Evolutionary conservation across 2,888 invertebrate genomes (phyloP), one percentile per base, ranked within the genome.

Genomic region (Invenusta paracnida): DNA sequence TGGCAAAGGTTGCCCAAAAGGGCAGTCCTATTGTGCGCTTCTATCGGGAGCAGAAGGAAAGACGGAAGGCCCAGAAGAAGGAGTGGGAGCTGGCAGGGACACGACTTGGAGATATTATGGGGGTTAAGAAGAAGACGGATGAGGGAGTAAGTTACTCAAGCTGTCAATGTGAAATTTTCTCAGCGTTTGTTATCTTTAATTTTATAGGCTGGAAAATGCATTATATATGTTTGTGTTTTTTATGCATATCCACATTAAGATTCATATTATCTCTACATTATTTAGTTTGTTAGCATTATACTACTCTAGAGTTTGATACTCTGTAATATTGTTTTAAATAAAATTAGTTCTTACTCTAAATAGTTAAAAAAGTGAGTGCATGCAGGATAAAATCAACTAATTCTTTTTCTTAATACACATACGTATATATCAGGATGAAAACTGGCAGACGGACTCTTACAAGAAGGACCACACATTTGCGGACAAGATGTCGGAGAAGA

Each of bases 21-120:
- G 99, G 98, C 0, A 90, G 90, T 87, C 94, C 95, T 0, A 92
- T 96, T 0, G 99, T 99, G 0, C 94, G 96, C 87, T 94, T 94
- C 0, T 96, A 95, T 91, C 93, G 99, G 85, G 99, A 99, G 90
- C 96, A 98, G 90, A 97, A 98, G 90, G 99, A 99, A 90, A 93
- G 97, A n/a, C 94, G 94, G 85, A 96, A 96, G 90, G 97, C 97
- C 0, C 98, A 99, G 91, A 97, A 97, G 91, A 98, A 99, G 90
- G 98, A 99, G 90, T 99, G 98, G 98, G 97, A 99, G 91, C 92
- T 99, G 87, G 96, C 97, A 83, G 99, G 99, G 67, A 98, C 98
- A 0, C 95, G 95, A 89, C 93, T 97, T 87, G 96, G 96, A 90
- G 96, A 98, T 90, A 96, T 99, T 73, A 96, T 98, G 96, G 99